These are phyloP conservation scores for Chaenogobius annularis DNA, from an alignment of 2,113 vertebrate species.

Conservation along the genomic window DNA sequence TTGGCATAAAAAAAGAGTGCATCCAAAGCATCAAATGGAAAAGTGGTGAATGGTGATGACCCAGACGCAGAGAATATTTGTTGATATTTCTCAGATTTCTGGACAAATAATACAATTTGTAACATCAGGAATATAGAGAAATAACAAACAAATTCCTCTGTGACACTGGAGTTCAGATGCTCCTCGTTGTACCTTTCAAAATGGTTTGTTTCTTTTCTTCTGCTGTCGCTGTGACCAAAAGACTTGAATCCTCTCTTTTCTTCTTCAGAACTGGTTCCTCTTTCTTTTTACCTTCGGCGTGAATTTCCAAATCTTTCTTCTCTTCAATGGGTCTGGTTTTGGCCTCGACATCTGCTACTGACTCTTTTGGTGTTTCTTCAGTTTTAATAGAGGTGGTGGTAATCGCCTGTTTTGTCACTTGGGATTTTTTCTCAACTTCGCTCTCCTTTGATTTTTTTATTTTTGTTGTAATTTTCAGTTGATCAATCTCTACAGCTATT, in stretches of 20 bases:
- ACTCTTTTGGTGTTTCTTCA: conserved; percentile 19
- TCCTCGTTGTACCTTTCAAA: conserved; percentile 55
- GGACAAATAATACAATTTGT: background rate
- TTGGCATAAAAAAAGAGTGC: conserved; percentile 14
- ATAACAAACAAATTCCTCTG: conserved; percentile 3
- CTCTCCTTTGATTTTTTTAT: background rate
- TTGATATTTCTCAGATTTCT: conserved; percentile 2
- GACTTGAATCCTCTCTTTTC: conserved; percentile 12
- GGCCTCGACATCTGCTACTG: conserved; percentile 39
- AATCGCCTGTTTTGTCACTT: conserved; percentile 6
- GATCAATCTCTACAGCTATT: background rate
- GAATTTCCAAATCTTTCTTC: background rate
- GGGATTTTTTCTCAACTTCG: background rate
- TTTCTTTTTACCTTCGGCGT: background rate
- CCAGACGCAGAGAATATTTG: background rate
- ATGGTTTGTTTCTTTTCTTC: conserved; percentile 25
- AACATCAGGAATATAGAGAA: background rate
- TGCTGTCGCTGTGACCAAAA: background rate
- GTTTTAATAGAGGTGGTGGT: conserved; percentile 2
- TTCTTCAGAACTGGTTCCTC: background rate
- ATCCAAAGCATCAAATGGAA: conserved; percentile 6
- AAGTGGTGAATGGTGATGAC: conserved; percentile 11
- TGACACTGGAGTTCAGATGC: background rate
- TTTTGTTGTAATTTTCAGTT: background rate
- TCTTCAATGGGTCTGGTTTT: conserved; percentile 4